Base-by-base conservation (phyloP, 2,797 vertebrate genomes). In the Mycteria americana region DNA sequence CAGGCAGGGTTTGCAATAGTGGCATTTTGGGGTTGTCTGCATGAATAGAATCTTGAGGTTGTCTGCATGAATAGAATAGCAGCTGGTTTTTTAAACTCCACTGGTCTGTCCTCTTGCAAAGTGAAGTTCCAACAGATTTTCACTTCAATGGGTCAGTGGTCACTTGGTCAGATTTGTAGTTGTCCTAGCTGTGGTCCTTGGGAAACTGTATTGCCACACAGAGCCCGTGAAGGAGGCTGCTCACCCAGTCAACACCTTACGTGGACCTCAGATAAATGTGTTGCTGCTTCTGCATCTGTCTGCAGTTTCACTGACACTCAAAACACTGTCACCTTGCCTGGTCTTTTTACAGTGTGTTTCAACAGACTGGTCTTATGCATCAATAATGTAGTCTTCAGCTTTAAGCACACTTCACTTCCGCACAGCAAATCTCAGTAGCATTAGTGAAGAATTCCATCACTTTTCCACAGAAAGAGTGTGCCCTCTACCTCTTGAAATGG, bases 241-340 rank as follows among this genome's bases (percentile, higher is more conserved):
- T 83, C 3, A 1, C 23, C 19, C 13, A 11, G 37, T 16, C 45
- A 46, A 3, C 30, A 11, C 21, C 62, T 54, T 27, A 46, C 1
- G 0, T 18, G 51, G 46, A 48, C 35, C 69, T 78, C 65, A 41
- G 23, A 8, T 21, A 48, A 69, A 9, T 0, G 0, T 30, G 37
- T 35, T 3, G 1, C 64, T 45, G 2, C 62, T 86, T n/a, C 54
- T 57, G 43, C 8, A 3, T 17, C 50, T 79, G 53, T 9, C 50
- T 53, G 37, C 43, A 31, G 74, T 37, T 68, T 45, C 65, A 30
- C 48, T 41, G 62, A 11, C 9, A 4, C 74, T 53, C 25, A 31
- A 30, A 30, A 27, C 27, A 10, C 72, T 43, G 41, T 43, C 25
- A 30, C 54, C 56, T 67, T 28, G 19, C 45, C 64, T 70, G 82